A percentile compares a stretch with the other conserved stretches of the same genome.
Evolutionary conservation across 1,140 invertebrate genomes (phyloP).

Genomic region (Macrotrachela quadricornifera): DNA sequence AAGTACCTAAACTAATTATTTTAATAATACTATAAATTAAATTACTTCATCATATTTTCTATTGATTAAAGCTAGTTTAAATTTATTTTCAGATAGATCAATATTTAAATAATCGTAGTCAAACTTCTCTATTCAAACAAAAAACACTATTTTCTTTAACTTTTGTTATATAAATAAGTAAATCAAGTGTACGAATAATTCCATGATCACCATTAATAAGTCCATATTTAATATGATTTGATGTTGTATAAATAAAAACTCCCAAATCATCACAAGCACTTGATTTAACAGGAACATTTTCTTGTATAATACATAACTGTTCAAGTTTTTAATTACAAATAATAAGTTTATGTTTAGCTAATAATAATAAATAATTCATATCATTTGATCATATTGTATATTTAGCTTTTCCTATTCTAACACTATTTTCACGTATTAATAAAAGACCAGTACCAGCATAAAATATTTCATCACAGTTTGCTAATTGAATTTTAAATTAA

Average conservation of each 20-base stretch:
- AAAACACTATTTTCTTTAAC: conserved; percentile 48
- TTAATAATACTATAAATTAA: too few relatives aligned
- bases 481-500: conserved; percentile 77
- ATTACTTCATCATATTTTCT: conserved; percentile 89
- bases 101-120: conserved; percentile 70
- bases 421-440: conserved; percentile 54
- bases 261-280: conserved; percentile 92
- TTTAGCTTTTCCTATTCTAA: conserved; percentile 73
- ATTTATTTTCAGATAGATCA: conserved; percentile 91
- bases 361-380: conserved; percentile 73
- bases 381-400: conserved; percentile 90
- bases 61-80: conserved; percentile 87
- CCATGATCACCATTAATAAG: conserved; percentile 87
- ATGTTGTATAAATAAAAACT: conserved; percentile 94
- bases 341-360: conserved; percentile 64
- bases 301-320: conserved; percentile 69
- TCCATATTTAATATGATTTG: conserved; percentile 89
- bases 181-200: conserved; percentile 84
- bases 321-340: conserved; percentile 75
- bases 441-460: conserved; percentile 93
- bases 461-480: conserved; percentile 83
- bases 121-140: conserved; percentile 76
- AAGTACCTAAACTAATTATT: too few relatives aligned
- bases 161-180: conserved; percentile 84
- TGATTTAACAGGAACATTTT: conserved; percentile 85